A percentile compares a stretch with the other conserved stretches of the same genome.
Conservation (phyloP, 2,888 invertebrate genomes). For the Drosophila colorata region DNA sequence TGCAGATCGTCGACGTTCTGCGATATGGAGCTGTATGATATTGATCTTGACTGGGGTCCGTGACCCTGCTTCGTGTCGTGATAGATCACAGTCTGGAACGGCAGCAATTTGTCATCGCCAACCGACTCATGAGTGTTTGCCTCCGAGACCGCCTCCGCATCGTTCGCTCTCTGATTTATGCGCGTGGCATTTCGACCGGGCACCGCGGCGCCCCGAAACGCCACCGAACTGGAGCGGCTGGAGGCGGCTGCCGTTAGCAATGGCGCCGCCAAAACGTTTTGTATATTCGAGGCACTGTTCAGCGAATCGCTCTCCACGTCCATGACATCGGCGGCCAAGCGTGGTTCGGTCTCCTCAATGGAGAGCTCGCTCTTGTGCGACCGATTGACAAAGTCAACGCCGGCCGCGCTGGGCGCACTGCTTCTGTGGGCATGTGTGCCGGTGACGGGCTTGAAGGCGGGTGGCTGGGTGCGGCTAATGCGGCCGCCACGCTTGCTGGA, state of each 20-base stretch:
- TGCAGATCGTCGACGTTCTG: conserved; percentile 83
- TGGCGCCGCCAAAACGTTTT: conserved; percentile 84
- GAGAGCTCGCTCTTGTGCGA: conserved; percentile 87
- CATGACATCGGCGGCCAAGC: conserved; percentile 83
- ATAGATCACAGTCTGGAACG: conserved; percentile 87
- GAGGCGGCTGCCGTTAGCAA: conserved; percentile 86
- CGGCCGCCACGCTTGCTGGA: conserved; percentile 64
- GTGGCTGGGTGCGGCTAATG: conserved; percentile 46
- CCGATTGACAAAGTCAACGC: conserved; percentile 84
- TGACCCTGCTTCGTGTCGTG: conserved; percentile 85
- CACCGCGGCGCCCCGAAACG: conserved; percentile 82
- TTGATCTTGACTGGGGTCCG: conserved; percentile 86
- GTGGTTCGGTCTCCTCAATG: conserved; percentile 87
- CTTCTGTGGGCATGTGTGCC: conserved; percentile 26
- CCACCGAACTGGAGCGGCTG: conserved; percentile 58
- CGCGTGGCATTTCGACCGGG: conserved; percentile 42
- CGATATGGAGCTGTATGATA: conserved; percentile 87
- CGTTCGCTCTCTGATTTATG: conserved; percentile 45
- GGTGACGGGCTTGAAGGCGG: conserved; percentile 26
- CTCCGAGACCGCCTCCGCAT: conserved; percentile 23
- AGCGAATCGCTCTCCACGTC: conserved; percentile 74
- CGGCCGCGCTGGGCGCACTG: conserved; percentile 57
- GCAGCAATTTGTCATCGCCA: conserved; percentile 81
- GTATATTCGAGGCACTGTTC: conserved; percentile 83
- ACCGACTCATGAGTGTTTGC: conserved; percentile 34